Evolutionary conservation across 1,140 invertebrate species (phyloP).

Genomic region (Zeugodacus cucurbitae): DNA sequence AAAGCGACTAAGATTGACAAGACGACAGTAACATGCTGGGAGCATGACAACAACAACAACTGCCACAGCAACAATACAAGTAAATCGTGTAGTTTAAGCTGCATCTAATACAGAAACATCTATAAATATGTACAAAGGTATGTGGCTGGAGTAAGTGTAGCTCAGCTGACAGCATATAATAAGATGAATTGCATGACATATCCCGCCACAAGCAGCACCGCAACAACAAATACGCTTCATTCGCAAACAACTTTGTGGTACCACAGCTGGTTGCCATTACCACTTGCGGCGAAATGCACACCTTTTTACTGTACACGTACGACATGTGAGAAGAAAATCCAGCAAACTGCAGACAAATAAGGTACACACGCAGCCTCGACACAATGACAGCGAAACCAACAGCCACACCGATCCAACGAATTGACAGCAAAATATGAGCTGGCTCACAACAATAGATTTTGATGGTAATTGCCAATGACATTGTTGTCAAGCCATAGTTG

Average conservation of each 20-base stretch:
- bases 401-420: neutral
- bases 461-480: conserved; percentile 35
- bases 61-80: neutral
- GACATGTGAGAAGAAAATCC: conserved; percentile 21
- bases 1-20: conserved; percentile 15
- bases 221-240: neutral
- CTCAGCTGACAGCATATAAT: neutral
- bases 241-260: neutral
- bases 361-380: neutral
- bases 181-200: conserved; percentile 24
- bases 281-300: conserved; percentile 17
- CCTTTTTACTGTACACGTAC: conserved; percentile 11
- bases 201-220: neutral
- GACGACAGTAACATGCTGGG: conserved; percentile 14
- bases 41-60: neutral
- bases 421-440: conserved; percentile 32
- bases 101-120: neutral
- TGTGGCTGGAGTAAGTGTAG: neutral
- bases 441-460: conserved; percentile 29
- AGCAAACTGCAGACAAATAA: conserved; percentile 3
- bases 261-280: conserved; percentile 20
- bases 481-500: conserved; percentile 19
- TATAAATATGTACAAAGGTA: neutral
- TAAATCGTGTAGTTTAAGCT: neutral
- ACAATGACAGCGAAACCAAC: conserved; percentile 2